phyloP scores from a whole-genome alignment of 2,797 vertebrate species.

The Moxostoma hubbsi region DNA sequence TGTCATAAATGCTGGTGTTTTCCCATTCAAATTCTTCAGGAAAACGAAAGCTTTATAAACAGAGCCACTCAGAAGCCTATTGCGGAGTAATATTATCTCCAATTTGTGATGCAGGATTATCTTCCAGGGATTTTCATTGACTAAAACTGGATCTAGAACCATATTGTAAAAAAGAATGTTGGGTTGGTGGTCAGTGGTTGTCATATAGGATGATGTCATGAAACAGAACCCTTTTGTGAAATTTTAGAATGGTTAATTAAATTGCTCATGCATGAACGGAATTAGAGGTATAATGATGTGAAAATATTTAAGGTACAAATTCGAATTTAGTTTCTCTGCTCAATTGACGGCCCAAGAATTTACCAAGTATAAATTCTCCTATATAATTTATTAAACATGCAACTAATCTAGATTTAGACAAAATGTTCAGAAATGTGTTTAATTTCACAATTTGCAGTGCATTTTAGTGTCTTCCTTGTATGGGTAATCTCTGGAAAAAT shows the following conservation, averaged over 20 bases:
- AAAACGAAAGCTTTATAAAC: conserved; percentile 45
- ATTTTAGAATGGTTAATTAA: neutral
- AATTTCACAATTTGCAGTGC: too few relatives aligned
- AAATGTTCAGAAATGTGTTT: too few relatives aligned
- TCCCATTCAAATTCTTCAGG: conserved; percentile 17
- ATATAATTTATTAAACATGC: too few relatives aligned
- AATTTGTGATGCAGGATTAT: conserved; percentile 49
- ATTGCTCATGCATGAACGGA: neutral
- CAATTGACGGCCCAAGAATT: too few relatives aligned
- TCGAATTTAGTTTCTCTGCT: too few relatives aligned
- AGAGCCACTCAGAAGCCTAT: conserved; percentile 31
- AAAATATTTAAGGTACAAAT: too few relatives aligned
- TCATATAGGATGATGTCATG: neutral
- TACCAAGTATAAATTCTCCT: too few relatives aligned
- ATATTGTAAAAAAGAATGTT: neutral
- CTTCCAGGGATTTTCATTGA: conserved; percentile 19
- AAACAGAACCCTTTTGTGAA: neutral
- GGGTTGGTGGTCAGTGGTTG: neutral
- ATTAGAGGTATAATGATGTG: too few relatives aligned
- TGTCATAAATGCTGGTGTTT: conserved; percentile 30
- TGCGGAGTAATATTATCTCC: conserved; percentile 39
- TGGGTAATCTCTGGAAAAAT: too few relatives aligned
- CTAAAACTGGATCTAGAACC: conserved; percentile 27
- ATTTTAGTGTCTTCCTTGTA: too few relatives aligned
- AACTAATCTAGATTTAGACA: too few relatives aligned